phyloP scores from a whole-genome alignment of 2,888 invertebrate genomes.

The Cataglyphis albicans region DNA sequence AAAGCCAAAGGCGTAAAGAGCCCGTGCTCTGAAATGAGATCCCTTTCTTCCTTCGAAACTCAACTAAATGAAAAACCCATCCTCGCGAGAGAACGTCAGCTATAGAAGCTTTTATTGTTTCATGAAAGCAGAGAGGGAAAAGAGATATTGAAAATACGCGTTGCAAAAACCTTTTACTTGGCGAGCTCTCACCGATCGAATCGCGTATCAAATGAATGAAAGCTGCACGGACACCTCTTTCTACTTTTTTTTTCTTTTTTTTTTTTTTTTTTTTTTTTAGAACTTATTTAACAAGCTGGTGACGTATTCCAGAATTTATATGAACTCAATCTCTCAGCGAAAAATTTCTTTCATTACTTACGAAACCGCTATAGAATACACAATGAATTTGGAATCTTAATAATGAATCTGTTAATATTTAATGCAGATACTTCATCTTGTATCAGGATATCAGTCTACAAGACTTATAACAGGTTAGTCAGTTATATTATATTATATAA shows the following conservation, averaged over 20 bases:
- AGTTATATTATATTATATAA: background rate
- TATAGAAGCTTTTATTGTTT: constrained; percentile 82
- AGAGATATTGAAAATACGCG: constrained; percentile 70
- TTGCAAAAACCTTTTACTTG: constrained; percentile 56
- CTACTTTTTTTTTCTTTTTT: constrained; percentile 45
- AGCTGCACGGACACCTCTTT: constrained; percentile 28
- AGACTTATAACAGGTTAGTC: background rate
- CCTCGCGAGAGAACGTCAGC: constrained; percentile 68
- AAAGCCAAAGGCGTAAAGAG: constrained; percentile 82
- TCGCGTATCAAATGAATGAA: constrained; percentile 59
- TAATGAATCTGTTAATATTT: constrained; percentile 47
- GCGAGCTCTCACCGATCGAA: constrained; percentile 37
- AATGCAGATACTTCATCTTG: constrained; percentile 13
- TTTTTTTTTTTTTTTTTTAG: constrained; percentile 50
- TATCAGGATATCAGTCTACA: constrained; percentile 23
- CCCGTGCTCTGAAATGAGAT: constrained; percentile 80
- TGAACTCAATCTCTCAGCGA: constrained; percentile 7
- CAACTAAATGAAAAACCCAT: constrained; percentile 80
- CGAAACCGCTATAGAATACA: constrained; percentile 12
- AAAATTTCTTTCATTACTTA: constrained; percentile 13
- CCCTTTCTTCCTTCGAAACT: constrained; percentile 80
- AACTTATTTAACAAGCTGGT: constrained; percentile 37
- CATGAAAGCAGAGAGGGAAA: constrained; percentile 67
- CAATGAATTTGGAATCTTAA: constrained; percentile 24
- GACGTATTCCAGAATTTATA: constrained; percentile 23